Conservation (phyloP, 2,797 vertebrate species). For the Peromyscus eremicus region DNA sequence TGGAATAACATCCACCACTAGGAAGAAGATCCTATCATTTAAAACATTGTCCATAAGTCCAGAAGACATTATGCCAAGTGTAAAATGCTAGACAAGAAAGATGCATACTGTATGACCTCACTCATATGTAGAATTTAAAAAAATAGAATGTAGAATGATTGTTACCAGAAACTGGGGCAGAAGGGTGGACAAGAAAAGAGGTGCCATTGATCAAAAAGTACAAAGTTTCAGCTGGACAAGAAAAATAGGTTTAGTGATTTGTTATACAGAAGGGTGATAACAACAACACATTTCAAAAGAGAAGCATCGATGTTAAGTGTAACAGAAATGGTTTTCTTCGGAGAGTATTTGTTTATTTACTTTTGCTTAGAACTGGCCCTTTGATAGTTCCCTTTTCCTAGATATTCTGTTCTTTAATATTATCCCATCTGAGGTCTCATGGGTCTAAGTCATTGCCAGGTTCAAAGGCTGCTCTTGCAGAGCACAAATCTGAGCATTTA, state of each 20-base stretch:
- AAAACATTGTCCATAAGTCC: not conserved
- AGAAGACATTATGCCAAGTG: not conserved
- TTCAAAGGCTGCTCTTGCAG: not conserved
- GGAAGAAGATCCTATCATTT: not conserved
- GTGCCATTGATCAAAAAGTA: not conserved
- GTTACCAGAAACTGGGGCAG: not conserved
- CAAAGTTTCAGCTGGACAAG: not conserved
- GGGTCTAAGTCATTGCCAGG: not conserved
- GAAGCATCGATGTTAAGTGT: not conserved
- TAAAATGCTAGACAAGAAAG: not conserved
- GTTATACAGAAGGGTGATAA: not conserved
- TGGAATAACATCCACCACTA: not conserved
- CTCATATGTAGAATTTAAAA: not conserved
- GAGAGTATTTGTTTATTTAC: not conserved
- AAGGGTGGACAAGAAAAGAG: not conserved
- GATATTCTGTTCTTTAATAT: not conserved
- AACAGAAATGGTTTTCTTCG: not conserved
- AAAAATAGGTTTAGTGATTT: not conserved
- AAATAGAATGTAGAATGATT: not conserved
- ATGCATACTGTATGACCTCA: not conserved
- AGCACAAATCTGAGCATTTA: conserved; percentile 18
- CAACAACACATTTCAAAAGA: not conserved
- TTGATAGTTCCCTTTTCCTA: not conserved
- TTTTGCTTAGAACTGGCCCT: not conserved
- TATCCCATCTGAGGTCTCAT: not conserved